Base-by-base conservation (phyloP, 2,113 vertebrate genomes). In the Phaetusa simplex region DNA sequence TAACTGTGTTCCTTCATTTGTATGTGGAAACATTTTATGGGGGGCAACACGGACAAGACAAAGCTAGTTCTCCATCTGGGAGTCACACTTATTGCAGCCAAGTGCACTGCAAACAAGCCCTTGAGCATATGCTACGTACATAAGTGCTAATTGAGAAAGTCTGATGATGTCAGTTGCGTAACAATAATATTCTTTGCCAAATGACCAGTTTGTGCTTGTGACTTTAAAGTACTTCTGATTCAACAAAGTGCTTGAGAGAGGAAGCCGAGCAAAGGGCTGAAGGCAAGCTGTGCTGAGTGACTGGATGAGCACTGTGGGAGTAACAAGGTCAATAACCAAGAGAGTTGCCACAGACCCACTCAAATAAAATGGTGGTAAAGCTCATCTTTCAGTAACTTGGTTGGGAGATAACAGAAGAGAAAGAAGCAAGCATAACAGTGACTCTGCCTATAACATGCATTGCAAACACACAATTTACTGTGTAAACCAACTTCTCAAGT, bases 71-170 rank as follows among this genome's bases (percentile, higher is more conserved):
- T 94, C 82, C 79, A 86, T 73, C 71, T 93, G 92, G 82, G 71
- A 95, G 83, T 87, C 73, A 21, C 5, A 6, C 34, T 88, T 42
- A 9, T 0, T 88, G 55, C 53, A 95, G 91, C 76, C 85, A 77
- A 95, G 82, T 49, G 73, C 66, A 38, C 42, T 79, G 66, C 90
- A 90, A 81, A 92, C 59, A 70, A 88, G 70, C 71, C 42, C 82
- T 86, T 32, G 85, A 90, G 79, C 76, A 66, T 67, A 62, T 86
- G 82, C 74, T 86, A 43, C 50, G 21, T 58, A 40, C 42, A 3
- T 22, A 77, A 92, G 82, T 88, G 92, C 67, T 93, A 81, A 94
- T 27, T 70, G 90, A 93, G 88, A 90, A 72, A 77, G 55, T 47
- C 53, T 85, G 58, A 62, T 83, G 40, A 42, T 53, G 64, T 80